Evolutionary conservation across 1,140 invertebrate genomes (phyloP).

Genomic region (Helicorthomorpha holstii): DNA sequence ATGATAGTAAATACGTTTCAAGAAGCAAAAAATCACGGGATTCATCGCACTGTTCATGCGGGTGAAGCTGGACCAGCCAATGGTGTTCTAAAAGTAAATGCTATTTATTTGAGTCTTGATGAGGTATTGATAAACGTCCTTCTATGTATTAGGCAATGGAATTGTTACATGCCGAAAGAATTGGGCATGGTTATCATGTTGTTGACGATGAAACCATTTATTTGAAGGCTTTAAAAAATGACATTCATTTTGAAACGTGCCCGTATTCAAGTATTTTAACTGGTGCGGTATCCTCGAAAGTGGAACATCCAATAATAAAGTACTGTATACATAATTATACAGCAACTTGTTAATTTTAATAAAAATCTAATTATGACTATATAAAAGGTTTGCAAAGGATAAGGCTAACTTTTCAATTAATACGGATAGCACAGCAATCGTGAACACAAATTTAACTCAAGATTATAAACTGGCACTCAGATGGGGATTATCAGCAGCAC

Average conservation of each 20-base stretch:
- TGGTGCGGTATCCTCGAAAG: constrained; percentile 25
- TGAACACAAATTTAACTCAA: constrained; percentile 28
- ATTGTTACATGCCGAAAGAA: constrained; percentile 32
- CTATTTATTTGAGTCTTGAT: not conserved
- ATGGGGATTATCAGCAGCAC: constrained; percentile 32
- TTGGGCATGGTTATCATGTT: constrained; percentile 42
- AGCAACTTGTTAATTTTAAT: constrained; percentile 2
- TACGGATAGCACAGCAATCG: constrained; percentile 39
- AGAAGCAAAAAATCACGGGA: constrained; percentile 25
- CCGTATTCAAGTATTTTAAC: constrained; percentile 39
- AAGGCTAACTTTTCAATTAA: constrained; percentile 39
- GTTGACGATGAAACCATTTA: constrained; percentile 16
- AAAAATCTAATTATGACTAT: not conserved
- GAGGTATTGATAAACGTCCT: no score
- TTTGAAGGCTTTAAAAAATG: not conserved
- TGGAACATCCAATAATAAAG: not conserved
- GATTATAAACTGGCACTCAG: constrained; percentile 30
- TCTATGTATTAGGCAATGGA: constrained; percentile 28
- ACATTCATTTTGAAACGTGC: constrained; percentile 37
- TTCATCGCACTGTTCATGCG: constrained; percentile 39
- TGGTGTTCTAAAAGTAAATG: constrained; percentile 25
- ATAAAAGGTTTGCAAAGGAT: constrained; percentile 35
- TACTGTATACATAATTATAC: constrained; percentile 2
- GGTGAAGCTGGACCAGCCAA: constrained; percentile 33
- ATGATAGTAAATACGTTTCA: constrained; percentile 17